Evolutionary conservation across 2,888 invertebrate genomes (phyloP).

Genomic region (Heliothis peltigera): DNA sequence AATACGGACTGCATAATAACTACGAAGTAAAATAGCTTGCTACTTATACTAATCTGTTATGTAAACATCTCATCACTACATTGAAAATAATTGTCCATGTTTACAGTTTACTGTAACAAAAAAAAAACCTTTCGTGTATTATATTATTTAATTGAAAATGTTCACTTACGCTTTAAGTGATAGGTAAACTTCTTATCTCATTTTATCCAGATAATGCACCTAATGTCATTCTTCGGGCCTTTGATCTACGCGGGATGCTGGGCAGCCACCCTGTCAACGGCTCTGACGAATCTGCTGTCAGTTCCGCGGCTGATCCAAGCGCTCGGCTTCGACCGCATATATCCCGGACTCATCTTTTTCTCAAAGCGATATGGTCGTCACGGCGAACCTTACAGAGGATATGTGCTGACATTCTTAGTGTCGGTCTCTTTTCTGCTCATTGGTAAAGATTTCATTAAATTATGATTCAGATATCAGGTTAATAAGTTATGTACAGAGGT

Average conservation of each 20-base stretch:
- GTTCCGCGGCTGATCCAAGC: conserved; percentile 97
- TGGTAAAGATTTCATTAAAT: conserved; percentile 91
- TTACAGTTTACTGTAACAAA: no score
- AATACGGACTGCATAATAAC: conserved; percentile 94
- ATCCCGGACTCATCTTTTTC: conserved; percentile 97
- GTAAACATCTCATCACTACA: no score
- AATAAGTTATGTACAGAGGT: no score
- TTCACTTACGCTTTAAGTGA: no score
- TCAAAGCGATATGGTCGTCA: conserved; percentile 96
- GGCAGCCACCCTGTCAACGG: conserved; percentile 98
- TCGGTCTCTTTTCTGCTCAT: conserved; percentile 95
- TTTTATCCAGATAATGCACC: conserved; percentile 92
- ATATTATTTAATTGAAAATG: no score
- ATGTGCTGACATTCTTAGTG: conserved; percentile 96
- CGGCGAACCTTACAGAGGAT: conserved; percentile 96
- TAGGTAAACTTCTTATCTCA: no score
- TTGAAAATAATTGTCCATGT: no score
- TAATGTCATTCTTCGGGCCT: conserved; percentile 96
- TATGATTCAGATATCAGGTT: no score
- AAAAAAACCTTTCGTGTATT: no score
- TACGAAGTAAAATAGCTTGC: conserved; percentile 87
- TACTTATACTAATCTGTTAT: no score
- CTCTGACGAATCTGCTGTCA: conserved; percentile 97
- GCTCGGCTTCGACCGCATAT: conserved; percentile 97
- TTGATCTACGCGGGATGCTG: conserved; percentile 98